Percentiles rank a stretch among this genome's conserved stretches.
phyloP scores from a whole-genome alignment of 2,888 invertebrate genomes.

The Muscina levida region DNA sequence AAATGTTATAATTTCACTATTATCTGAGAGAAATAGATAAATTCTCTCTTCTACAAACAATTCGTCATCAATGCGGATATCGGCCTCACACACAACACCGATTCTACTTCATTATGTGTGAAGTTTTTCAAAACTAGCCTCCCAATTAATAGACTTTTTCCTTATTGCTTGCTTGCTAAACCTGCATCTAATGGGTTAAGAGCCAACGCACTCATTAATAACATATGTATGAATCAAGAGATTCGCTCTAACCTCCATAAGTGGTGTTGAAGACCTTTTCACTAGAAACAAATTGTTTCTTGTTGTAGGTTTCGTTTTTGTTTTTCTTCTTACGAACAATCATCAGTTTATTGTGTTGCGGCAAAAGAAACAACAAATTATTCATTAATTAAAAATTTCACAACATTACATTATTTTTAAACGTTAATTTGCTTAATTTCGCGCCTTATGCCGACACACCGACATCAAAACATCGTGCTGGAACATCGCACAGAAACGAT shows the following conservation, averaged over 20 bases:
- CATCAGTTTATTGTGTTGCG: neutral
- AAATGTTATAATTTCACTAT: too few species aligned
- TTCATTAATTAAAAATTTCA: constrained; percentile 60
- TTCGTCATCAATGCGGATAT: too few species aligned
- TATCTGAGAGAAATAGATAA: too few species aligned
- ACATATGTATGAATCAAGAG: too few species aligned
- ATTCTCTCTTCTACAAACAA: too few species aligned
- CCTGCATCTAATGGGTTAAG: too few species aligned
- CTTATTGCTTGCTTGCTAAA: too few species aligned
- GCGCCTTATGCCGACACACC: constrained; percentile 63
- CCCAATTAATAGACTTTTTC: too few species aligned
- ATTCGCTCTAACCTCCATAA: neutral
- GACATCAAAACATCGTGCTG: neutral
- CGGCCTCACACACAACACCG: too few species aligned
- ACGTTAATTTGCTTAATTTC: constrained; percentile 66
- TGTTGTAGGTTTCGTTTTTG: neutral
- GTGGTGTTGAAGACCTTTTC: constrained; percentile 17
- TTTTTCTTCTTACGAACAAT: neutral
- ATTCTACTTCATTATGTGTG: too few species aligned
- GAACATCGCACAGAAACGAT: neutral
- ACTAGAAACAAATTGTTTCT: constrained; percentile 22
- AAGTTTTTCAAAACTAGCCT: too few species aligned
- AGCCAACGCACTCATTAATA: too few species aligned
- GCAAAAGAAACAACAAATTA: constrained; percentile 15
- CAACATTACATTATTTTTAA: constrained; percentile 50